Conservation (phyloP, 2,888 invertebrate genomes). For the Diloba caeruleocephala region DNA sequence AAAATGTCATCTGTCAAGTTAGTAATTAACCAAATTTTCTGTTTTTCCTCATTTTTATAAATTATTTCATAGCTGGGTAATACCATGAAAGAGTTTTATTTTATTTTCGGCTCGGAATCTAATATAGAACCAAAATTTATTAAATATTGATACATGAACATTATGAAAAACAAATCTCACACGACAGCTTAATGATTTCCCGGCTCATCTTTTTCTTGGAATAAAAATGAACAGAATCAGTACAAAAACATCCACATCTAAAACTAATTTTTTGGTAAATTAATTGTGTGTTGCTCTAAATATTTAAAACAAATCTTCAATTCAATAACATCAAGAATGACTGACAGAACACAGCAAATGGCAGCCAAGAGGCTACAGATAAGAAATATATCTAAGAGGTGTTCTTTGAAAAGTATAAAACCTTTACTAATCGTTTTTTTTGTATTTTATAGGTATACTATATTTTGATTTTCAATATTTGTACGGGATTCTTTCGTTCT, state of each 20-base stretch:
- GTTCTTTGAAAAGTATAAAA: slow-evolving; percentile 2
- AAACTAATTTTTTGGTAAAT: slow-evolving; percentile 52
- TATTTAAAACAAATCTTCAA: slow-evolving; percentile 64
- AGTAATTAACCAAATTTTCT: slow-evolving; percentile 58
- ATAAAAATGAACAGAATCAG: slow-evolving; percentile 49
- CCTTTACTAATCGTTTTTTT: no score
- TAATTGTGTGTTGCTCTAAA: slow-evolving; percentile 43
- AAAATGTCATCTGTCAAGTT: slow-evolving; percentile 82
- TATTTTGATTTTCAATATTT: no score
- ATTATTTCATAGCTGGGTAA: not conserved
- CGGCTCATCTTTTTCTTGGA: slow-evolving; percentile 61
- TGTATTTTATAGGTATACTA: no score
- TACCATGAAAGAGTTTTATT: slow-evolving; percentile 28
- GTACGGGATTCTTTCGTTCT: no score
- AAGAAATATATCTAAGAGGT: slow-evolving; percentile 24
- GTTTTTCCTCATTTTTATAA: slow-evolving; percentile 19
- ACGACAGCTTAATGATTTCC: slow-evolving; percentile 65
- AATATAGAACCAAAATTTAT: slow-evolving; percentile 33
- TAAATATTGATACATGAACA: slow-evolving; percentile 46
- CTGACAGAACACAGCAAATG: slow-evolving; percentile 86
- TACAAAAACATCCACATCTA: slow-evolving; percentile 55
- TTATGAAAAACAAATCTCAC: slow-evolving; percentile 69
- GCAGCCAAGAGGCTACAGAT: slow-evolving; percentile 66
- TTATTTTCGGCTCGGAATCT: no score
- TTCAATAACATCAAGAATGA: slow-evolving; percentile 85